Base-by-base conservation (phyloP, 2,113 vertebrate species). In the Camarhynchus parvulus region DNA sequence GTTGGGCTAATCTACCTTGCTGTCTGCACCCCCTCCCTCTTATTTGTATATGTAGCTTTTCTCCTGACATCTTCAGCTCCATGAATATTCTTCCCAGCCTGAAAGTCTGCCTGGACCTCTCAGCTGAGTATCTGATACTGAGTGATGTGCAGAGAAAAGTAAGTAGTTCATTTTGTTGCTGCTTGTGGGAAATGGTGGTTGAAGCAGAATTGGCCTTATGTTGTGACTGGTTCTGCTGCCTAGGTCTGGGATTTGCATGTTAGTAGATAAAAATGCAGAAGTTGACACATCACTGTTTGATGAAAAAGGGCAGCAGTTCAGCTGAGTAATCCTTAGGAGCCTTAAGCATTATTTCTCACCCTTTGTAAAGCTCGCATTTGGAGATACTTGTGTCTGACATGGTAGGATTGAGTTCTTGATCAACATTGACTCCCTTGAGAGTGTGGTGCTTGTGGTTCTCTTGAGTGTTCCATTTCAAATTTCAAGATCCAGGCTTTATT, bases 131-230 rank as follows among this genome's bases (percentile, higher is more conserved):
- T 94, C 97, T 99, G 82, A 99, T 99, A 93, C 98, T 99, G 91
- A 99, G 98, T 0, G 99, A 99, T 31, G 99, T 99, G 20, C 99
- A 99, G 75, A 98, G 99, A 84, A 99, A 99, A 98, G 99, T 99
- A 96, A 74, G 98, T 87, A 21, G 15, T 53, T 90, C 4, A 5
- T 80, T 86, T 74, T 53, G 8, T 56, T 70, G 22, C 77, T 83
- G 73, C 15, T 24, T 82, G 7, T 56, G 61, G 23, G 50, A 25
- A 39, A 19, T n/a, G 15, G 12, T 55, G 42, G 13, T n/a, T 62
- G 66, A 25, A 79, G 47, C 68, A 92, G 73, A 52, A 55, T 10
- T 61, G 47, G 23, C 20, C 15, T 35, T 46, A 10, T 67, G 2
- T 59, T 59, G 17, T 74, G 78, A 21, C 61, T 75, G 31, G 10